Evolutionary conservation across 1,140 invertebrate species (phyloP).

Genomic region (Tetranychus cinnabarinus): DNA sequence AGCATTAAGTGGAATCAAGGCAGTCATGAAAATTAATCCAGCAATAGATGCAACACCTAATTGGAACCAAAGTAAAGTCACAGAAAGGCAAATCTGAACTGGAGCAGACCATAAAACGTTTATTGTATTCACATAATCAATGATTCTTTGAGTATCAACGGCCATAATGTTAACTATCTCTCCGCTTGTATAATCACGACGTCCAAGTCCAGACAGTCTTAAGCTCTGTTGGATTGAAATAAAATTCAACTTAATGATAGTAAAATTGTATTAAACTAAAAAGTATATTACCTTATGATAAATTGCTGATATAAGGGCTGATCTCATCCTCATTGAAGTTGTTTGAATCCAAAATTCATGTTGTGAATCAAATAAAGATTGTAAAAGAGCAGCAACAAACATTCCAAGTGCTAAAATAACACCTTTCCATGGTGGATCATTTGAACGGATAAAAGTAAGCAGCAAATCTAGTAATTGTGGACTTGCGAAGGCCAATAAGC

Average conservation of each 20-base stretch:
- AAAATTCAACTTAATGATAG: not conserved
- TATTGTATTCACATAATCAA: conserved; percentile 12
- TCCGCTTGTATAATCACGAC: conserved; percentile 22
- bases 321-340: conserved; percentile 69
- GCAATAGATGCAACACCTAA: conserved; percentile 41
- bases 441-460: conserved; percentile 11
- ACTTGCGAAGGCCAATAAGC: conserved; percentile 60
- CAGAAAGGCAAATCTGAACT: conserved; percentile 19
- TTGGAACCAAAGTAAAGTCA: conserved; percentile 24
- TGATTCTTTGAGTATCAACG: conserved; percentile 21
- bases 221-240: not conserved
- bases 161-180: conserved; percentile 35
- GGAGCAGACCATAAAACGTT: conserved; percentile 19
- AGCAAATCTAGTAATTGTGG: conserved; percentile 31
- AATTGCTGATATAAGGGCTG: conserved; percentile 71
- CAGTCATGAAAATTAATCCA: conserved; percentile 68
- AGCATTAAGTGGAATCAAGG: conserved; percentile 26
- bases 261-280: not conserved
- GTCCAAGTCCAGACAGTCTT: conserved; percentile 12
- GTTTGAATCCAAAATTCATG: conserved; percentile 77
- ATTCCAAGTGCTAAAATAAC: conserved; percentile 1
- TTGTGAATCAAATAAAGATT: conserved; percentile 34
- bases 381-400: conserved; percentile 11
- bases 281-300: conserved; percentile 47
- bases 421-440: conserved; percentile 7